phyloP scores from a whole-genome alignment of 2,888 invertebrate species.

The Nowickia ferox region DNA sequence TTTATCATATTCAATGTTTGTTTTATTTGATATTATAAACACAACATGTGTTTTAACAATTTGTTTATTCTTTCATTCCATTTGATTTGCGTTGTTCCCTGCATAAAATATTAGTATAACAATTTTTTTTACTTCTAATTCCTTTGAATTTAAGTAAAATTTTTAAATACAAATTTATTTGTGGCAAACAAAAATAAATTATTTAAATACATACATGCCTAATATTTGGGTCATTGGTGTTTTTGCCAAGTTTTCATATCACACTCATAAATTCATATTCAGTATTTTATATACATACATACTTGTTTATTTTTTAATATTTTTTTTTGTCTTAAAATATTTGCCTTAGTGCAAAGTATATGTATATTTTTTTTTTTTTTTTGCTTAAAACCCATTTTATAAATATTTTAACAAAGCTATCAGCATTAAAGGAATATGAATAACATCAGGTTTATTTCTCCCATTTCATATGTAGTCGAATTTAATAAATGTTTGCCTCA shows the following conservation, averaged over 20 bases:
- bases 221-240: constrained; percentile 37
- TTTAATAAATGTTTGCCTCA: constrained; percentile 1
- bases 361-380: too few relatives aligned
- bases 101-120: constrained; percentile 5
- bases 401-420: constrained; percentile 14
- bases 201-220: background rate
- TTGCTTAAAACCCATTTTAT: constrained; percentile 5
- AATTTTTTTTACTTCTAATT: constrained; percentile 3
- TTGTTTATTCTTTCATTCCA: background rate
- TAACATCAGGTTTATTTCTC: background rate
- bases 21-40: constrained; percentile 30
- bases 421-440: background rate
- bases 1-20: background rate
- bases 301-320: background rate
- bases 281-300: background rate
- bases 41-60: constrained; percentile 38
- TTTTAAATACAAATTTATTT: constrained; percentile 17
- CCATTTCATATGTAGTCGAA: background rate
- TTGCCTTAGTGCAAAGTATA: too few relatives aligned
- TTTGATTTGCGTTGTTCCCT: background rate
- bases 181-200: background rate
- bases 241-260: constrained; percentile 20
- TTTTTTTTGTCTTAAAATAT: background rate
- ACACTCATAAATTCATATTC: background rate
- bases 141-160: background rate